A percentile compares a stretch with the other conserved stretches of the same genome.
Conservation (phyloP, 2,113 vertebrate genomes). For the Emydura subglobosa region DNA sequence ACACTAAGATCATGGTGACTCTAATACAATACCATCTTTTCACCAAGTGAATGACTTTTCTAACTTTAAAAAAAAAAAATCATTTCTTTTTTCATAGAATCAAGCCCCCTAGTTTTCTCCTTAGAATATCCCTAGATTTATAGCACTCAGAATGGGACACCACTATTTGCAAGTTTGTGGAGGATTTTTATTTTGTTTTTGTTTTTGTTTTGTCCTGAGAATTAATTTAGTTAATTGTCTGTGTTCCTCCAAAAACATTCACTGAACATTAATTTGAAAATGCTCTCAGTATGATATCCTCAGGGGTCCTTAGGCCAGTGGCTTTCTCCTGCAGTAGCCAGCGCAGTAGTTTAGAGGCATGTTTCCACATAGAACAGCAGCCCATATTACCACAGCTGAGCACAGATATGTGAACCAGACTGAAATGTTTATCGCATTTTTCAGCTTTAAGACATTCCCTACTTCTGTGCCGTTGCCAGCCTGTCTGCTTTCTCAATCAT, state of each 20-base stretch:
- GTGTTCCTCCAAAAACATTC: not conserved
- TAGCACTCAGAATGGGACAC: not conserved
- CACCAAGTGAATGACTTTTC: not conserved
- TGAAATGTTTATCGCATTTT: slow-evolving; percentile 44
- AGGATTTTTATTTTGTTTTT: not conserved
- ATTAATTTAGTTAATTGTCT: not conserved
- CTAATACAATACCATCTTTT: not conserved
- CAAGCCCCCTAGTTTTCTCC: not conserved
- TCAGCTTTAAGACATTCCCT: slow-evolving; percentile 42
- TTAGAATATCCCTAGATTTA: not conserved
- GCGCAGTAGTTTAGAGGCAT: not conserved
- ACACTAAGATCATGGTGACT: not conserved
- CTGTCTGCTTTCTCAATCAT: slow-evolving; percentile 35
- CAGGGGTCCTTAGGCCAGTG: not conserved
- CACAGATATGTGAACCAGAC: not conserved
- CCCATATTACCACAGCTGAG: not conserved
- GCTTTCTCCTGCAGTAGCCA: not conserved
- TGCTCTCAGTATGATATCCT: not conserved
- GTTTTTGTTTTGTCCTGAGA: not conserved
- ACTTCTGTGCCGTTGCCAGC: slow-evolving; percentile 47
- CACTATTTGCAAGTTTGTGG: not conserved
- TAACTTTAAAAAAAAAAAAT: not conserved
- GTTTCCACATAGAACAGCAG: not conserved
- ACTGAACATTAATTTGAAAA: not conserved
- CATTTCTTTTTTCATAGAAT: not conserved